These are phyloP conservation scores for Psittacula cyanocephala DNA, from an alignment of 2,113 vertebrate genomes.

Conservation along the genomic window DNA sequence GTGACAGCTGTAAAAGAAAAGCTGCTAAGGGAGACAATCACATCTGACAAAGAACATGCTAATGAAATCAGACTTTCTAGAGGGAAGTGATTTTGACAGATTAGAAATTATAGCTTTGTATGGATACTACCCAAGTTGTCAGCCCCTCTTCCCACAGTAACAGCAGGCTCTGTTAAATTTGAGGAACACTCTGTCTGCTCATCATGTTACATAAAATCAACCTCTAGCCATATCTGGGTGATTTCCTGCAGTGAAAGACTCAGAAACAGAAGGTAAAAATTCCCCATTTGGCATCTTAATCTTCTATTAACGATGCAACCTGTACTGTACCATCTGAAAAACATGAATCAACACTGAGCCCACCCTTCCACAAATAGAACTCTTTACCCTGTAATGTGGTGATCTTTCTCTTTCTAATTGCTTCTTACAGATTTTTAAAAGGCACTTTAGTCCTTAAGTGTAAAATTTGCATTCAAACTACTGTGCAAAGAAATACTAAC, in stretches of 20 bases:
- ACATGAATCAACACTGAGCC: slow-evolving; percentile 61
- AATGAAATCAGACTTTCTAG: slow-evolving; percentile 75
- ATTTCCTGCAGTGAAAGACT: slow-evolving; percentile 66
- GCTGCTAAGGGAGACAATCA: slow-evolving; percentile 66
- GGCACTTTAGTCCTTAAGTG: slow-evolving; percentile 52
- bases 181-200: slow-evolving; percentile 65
- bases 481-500: slow-evolving; percentile 61
- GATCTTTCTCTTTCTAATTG: slow-evolving; percentile 57
- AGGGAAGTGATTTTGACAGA: slow-evolving; percentile 76
- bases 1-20: slow-evolving; percentile 65
- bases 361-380: slow-evolving; percentile 34
- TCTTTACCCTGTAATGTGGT: slow-evolving; percentile 11
- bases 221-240: slow-evolving; percentile 58
- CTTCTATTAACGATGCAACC: slow-evolving; percentile 63
- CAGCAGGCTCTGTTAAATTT: slow-evolving; percentile 71
- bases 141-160: slow-evolving; percentile 64
- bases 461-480: slow-evolving; percentile 54
- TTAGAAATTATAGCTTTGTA: slow-evolving; percentile 73
- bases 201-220: slow-evolving; percentile 68
- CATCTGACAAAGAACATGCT: slow-evolving; percentile 66
- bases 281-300: slow-evolving; percentile 63
- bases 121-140: slow-evolving; percentile 72
- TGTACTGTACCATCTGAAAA: slow-evolving; percentile 41
- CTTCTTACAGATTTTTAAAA: slow-evolving; percentile 65
- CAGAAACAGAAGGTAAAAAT: slow-evolving; percentile 65